These are phyloP conservation scores for Therioaphis trifolii DNA, from an alignment of 2,888 invertebrate species.

Conservation along the genomic window DNA sequence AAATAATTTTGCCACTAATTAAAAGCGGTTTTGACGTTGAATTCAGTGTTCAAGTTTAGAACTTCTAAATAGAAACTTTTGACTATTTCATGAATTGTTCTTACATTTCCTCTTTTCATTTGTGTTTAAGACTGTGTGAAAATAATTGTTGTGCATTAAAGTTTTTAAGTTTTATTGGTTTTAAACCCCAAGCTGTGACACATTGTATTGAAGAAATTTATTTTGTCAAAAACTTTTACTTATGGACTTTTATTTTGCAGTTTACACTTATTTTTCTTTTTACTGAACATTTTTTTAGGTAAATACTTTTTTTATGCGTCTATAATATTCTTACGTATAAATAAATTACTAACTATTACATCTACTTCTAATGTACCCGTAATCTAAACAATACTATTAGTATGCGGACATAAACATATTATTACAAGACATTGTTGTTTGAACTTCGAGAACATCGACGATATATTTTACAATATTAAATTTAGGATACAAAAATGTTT, in stretches of 20 bases:
- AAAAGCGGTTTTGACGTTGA: not conserved
- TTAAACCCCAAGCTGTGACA: not conserved
- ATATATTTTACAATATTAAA: too few species aligned
- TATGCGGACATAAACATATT: too few species aligned
- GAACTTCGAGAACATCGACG: too few species aligned
- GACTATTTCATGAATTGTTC: slow-evolving; percentile 16
- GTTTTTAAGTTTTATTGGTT: slow-evolving; percentile 7
- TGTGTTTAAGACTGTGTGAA: slow-evolving; percentile 8
- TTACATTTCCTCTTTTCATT: slow-evolving; percentile 23
- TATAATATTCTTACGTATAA: too few species aligned
- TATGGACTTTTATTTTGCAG: not conserved
- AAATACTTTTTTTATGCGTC: too few species aligned
- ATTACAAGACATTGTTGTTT: too few species aligned
- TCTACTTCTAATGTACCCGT: too few species aligned
- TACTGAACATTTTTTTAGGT: not conserved
- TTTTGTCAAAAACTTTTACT: not conserved
- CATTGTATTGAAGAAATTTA: not conserved
- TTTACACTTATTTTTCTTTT: not conserved
- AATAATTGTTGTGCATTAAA: slow-evolving; percentile 1
- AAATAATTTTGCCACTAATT: not conserved
- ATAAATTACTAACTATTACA: too few species aligned
- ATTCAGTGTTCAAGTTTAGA: not conserved
- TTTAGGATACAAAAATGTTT: too few species aligned
- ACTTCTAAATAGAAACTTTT: not conserved
- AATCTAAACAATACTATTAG: too few species aligned